Percentiles rank a stretch among this genome's conserved stretches.
Evolutionary conservation across 2,113 vertebrate genomes (phyloP).

Genomic region (Spilogale gracilis): DNA sequence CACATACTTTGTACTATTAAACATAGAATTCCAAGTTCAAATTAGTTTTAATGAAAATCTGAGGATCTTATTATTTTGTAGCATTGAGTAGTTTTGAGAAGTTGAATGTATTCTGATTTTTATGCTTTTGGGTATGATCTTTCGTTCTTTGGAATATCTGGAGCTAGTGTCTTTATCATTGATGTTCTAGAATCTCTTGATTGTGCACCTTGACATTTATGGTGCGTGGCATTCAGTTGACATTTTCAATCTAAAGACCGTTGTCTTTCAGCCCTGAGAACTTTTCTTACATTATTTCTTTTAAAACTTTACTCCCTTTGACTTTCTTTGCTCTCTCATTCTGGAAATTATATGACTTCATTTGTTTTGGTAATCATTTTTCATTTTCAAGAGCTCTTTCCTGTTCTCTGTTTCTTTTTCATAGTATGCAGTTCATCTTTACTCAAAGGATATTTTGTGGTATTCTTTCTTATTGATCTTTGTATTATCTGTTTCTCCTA

Average conservation of each 20-base stretch:
- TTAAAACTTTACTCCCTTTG: background rate
- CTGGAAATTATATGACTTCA: background rate
- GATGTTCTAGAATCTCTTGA: background rate
- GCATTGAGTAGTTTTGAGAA: background rate
- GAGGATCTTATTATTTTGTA: background rate
- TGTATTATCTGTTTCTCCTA: background rate
- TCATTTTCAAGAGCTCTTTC: background rate
- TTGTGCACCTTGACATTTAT: background rate
- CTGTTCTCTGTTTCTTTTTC: background rate
- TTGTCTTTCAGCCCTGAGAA: constrained; percentile 5
- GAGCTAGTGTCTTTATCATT: background rate
- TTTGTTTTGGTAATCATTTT: background rate
- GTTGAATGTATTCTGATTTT: background rate
- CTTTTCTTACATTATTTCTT: constrained; percentile 4
- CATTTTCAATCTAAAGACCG: background rate
- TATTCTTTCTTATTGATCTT: background rate
- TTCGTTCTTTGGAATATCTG: background rate
- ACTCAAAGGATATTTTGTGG: background rate
- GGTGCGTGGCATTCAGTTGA: background rate
- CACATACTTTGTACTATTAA: background rate
- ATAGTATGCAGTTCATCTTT: background rate
- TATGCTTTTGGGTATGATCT: background rate
- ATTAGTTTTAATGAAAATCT: background rate
- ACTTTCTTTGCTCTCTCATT: background rate
- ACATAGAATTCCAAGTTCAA: background rate